Percentiles rank a stretch among this genome's conserved stretches.
Conservation (phyloP, 2,797 vertebrate species). For the Neosalanx taihuensis region DNA sequence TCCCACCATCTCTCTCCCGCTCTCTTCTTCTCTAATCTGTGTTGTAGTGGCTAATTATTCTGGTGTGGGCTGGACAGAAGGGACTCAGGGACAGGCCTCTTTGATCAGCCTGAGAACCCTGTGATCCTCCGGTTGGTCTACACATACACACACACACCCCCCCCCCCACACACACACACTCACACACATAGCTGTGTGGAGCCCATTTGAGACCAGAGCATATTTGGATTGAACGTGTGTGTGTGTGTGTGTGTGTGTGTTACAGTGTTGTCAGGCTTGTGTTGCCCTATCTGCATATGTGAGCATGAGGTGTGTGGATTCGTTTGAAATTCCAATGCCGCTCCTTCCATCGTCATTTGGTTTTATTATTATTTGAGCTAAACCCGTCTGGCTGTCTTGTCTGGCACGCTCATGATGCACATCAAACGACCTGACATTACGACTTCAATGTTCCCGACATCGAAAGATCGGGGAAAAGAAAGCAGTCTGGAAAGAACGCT, state of each 20-base stretch:
- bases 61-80: not conserved
- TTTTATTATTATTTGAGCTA: conserved; percentile 38
- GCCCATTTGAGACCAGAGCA: too few species aligned
- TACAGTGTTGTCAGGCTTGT: too few species aligned
- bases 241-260: not conserved
- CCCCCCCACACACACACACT: not conserved
- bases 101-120: conserved; percentile 4
- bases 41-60: conserved; percentile 15
- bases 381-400: conserved; percentile 16
- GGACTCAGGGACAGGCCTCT: too few species aligned
- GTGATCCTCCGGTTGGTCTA: conserved; percentile 14
- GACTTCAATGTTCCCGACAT: conserved; percentile 49
- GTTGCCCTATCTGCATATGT: not conserved
- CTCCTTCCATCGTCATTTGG: conserved; percentile 1
- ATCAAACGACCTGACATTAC: conserved; percentile 56
- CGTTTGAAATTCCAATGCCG: not conserved
- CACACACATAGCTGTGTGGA: not conserved
- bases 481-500: not conserved
- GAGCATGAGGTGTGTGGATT: not conserved
- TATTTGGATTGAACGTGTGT: not conserved
- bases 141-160: not conserved
- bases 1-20: conserved; percentile 15
- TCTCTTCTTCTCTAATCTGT: conserved; percentile 9
- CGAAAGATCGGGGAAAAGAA: not conserved
- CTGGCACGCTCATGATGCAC: conserved; percentile 24